Base-by-base conservation (phyloP, 2,113 vertebrate genomes). In the Chelonoidis abingdonii region DNA sequence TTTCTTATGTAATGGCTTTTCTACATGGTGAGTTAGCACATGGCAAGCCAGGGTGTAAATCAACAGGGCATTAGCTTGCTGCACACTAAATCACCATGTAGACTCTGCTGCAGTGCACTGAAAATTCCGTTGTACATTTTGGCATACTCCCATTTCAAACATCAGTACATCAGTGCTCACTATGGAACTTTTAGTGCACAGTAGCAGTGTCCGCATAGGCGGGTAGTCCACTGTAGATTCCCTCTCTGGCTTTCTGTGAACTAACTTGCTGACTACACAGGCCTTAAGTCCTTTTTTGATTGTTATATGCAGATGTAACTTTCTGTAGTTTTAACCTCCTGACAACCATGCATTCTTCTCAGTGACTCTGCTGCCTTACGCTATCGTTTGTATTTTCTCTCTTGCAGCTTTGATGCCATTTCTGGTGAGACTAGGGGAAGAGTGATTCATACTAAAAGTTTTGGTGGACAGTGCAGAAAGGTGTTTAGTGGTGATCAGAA, bases 401-500 rank as follows among this genome's bases (percentile, higher is more conserved):
- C 54, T 44, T 72, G 3, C 80, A 99, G 99, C 52, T 98, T 98
- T 87, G 97, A 99, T 53, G 97, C 96, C 10, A 84, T 98, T 75
- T 99, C 98, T 3, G 98, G 98, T 25, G 89, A 98, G 80, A 98
- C 98, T 52, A 98, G 89, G 82, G 98, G 89, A 38, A 97, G 85
- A 84, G 99, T 99, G 31, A 99, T 99, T 97, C 98, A 99, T 94
- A 99, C 99, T 17, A 98, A 97, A 88, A 99, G 98, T 88, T 99
- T 99, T 91, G 99, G 99, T 87, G 99, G 99, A 17, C 99, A 99
- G 52, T 99, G 99, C 97, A 98, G 99, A 93, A 99, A 99, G 65
- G 98, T 99, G 52, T 99, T 99, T 78, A 99, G 98, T 0, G 99
- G 98, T 0, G 98, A 99, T 83, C 95, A 98, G 65, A 97, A 80